Evolutionary conservation across 1,140 invertebrate genomes (phyloP).

Genomic region (Dermatophagoides farinae): DNA sequence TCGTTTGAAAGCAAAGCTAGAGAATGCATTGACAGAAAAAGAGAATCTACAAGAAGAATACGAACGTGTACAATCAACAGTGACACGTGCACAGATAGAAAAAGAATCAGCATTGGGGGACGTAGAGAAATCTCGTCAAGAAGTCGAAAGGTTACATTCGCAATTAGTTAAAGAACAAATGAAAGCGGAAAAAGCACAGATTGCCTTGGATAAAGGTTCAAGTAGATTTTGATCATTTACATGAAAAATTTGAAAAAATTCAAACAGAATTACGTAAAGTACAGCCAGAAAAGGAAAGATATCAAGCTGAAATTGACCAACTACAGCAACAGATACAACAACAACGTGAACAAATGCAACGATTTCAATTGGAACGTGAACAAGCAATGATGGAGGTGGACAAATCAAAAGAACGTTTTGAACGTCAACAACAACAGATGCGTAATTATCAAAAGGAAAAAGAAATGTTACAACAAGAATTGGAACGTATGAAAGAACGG

Average conservation of each 20-base stretch:
- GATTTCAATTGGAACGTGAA: conserved; percentile 72
- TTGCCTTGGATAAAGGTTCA: conserved; percentile 64
- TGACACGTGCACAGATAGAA: conserved; percentile 54
- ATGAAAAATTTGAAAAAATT: conserved; percentile 66
- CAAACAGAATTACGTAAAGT: conserved; percentile 57
- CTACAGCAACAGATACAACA: conserved; percentile 69
- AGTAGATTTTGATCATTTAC: conserved; percentile 65
- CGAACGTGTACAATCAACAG: conserved; percentile 26
- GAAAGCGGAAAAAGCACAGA: conserved; percentile 71
- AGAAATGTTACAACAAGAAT: conserved; percentile 54
- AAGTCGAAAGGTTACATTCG: conserved; percentile 65
- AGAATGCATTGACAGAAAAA: conserved; percentile 80
- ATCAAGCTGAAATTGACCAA: conserved; percentile 51
- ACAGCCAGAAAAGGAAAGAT: conserved; percentile 54
- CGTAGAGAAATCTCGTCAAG: conserved; percentile 67
- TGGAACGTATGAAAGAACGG: conserved; percentile 54
- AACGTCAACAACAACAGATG: conserved; percentile 50
- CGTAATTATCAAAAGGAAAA: conserved; percentile 64
- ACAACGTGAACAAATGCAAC: conserved; percentile 54
- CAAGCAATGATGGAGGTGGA: conserved; percentile 58
- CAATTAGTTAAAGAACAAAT: conserved; percentile 69
- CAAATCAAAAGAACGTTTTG: conserved; percentile 62
- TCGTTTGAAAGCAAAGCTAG: conserved; percentile 68
- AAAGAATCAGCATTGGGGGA: conserved; percentile 61
- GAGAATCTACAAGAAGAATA: conserved; percentile 76